phyloP scores from a whole-genome alignment of 2,888 invertebrate species.

The Napeogenes sylphis region DNA sequence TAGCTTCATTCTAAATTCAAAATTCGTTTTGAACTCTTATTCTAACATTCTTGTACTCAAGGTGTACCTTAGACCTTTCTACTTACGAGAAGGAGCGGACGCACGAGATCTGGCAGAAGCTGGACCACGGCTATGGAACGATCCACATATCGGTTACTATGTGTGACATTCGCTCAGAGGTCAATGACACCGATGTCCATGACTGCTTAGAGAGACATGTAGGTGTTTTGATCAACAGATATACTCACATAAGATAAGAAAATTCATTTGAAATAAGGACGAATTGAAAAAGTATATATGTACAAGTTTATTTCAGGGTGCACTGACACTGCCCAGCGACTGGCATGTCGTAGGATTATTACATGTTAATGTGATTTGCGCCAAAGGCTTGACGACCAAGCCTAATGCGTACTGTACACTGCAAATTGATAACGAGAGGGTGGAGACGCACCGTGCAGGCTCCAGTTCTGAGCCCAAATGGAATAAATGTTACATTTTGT shows the following conservation, averaged over 20 bases:
- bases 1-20: too few relatives aligned
- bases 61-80: conserved; percentile 59
- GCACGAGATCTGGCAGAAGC: conserved; percentile 58
- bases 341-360: conserved; percentile 57
- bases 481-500: conserved; percentile 66
- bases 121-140: conserved; percentile 59
- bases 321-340: conserved; percentile 43
- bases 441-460: conserved; percentile 51
- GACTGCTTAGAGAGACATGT: conserved; percentile 43
- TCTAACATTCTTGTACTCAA: conserved; percentile 26
- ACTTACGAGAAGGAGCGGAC: conserved; percentile 55
- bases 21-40: neutral
- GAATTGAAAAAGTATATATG: too few relatives aligned
- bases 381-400: conserved; percentile 53
- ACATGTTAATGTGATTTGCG: conserved; percentile 55
- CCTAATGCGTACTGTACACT: conserved; percentile 58
- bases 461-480: conserved; percentile 50
- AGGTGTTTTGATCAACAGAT: conserved; percentile 28
- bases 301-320: conserved; percentile 38
- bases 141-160: conserved; percentile 61
- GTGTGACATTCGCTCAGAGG: conserved; percentile 42
- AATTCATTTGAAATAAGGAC: too few relatives aligned
- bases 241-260: too few relatives aligned
- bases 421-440: conserved; percentile 62
- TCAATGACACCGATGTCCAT: conserved; percentile 11